Percentiles rank a stretch among this genome's conserved stretches.
Evolutionary conservation across 1,140 invertebrate genomes (phyloP).

Genomic region (Tigriopus japonicus): DNA sequence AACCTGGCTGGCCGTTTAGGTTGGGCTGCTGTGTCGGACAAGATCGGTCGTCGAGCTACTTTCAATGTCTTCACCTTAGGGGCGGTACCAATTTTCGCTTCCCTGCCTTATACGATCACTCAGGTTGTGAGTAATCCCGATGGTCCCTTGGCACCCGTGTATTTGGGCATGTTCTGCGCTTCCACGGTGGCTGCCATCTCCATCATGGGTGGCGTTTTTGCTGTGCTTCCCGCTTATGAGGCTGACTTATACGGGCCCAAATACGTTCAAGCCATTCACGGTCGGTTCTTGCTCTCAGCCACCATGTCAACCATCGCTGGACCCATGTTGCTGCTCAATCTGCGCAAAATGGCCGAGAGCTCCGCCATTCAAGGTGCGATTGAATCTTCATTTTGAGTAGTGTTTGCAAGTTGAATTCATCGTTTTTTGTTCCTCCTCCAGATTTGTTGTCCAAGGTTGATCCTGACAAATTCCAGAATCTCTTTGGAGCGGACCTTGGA

Average conservation of each 20-base stretch:
- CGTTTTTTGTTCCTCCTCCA: neutral
- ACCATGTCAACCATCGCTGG: conserved; percentile 10
- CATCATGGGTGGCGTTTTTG: conserved; percentile 12
- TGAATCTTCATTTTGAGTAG: neutral
- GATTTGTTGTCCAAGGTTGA: conserved; percentile 14
- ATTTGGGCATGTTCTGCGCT: conserved; percentile 10
- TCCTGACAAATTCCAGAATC: conserved; percentile 1
- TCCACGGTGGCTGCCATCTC: conserved; percentile 12
- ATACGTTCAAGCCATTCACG: conserved; percentile 14
- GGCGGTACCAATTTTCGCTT: conserved; percentile 10
- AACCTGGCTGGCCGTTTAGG: conserved; percentile 10
- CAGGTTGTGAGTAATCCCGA: conserved; percentile 9
- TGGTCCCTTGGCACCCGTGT: conserved; percentile 8
- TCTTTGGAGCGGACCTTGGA: conserved; percentile 4
- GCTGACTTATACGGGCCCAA: conserved; percentile 13
- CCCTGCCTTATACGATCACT: conserved; percentile 8
- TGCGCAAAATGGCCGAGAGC: conserved; percentile 13
- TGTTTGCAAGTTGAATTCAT: neutral
- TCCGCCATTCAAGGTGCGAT: conserved; percentile 12
- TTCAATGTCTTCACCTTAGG: conserved; percentile 11
- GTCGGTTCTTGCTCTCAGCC: conserved; percentile 9
- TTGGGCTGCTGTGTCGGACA: conserved; percentile 14
- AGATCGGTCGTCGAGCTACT: conserved; percentile 11
- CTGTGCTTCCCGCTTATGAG: conserved; percentile 14
- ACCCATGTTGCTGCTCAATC: conserved; percentile 5